Conservation (phyloP, 2,888 invertebrate species). For the Epirrhoe alternata region DNA sequence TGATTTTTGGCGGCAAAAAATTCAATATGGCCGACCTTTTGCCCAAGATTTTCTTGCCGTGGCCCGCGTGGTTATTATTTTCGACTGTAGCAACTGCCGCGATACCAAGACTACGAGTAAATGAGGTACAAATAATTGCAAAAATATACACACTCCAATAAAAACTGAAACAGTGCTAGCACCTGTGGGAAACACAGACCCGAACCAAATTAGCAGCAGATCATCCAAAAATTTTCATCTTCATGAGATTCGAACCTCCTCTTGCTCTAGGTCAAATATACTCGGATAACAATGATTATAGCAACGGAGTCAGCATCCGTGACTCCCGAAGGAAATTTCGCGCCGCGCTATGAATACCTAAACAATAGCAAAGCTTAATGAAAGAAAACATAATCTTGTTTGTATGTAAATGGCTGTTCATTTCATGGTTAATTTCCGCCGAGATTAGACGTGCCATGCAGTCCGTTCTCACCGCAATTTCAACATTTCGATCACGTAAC, state of each 20-base stretch:
- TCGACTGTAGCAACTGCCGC: background rate
- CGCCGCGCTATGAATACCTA: constrained; percentile 7
- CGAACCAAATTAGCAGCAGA: too few relatives aligned
- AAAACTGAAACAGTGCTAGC: too few relatives aligned
- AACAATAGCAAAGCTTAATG: constrained; percentile 19
- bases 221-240: too few relatives aligned
- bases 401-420: constrained; percentile 40
- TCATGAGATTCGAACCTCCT: too few relatives aligned
- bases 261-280: too few relatives aligned
- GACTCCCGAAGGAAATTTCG: constrained; percentile 5
- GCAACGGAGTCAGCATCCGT: background rate
- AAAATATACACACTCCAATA: too few relatives aligned
- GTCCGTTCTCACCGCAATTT: constrained; percentile 44
- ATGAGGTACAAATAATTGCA: too few relatives aligned
- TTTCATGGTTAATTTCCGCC: constrained; percentile 40
- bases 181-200: too few relatives aligned
- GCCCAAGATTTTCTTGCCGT: constrained; percentile 37
- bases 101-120: too few relatives aligned
- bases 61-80: background rate
- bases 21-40: constrained; percentile 67
- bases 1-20: constrained; percentile 71
- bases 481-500: constrained; percentile 65
- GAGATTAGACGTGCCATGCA: constrained; percentile 42
- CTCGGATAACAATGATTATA: background rate
- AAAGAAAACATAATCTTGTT: constrained; percentile 29